phyloP scores from a whole-genome alignment of 2,888 invertebrate species.

The Chaetoderma sp. region DNA sequence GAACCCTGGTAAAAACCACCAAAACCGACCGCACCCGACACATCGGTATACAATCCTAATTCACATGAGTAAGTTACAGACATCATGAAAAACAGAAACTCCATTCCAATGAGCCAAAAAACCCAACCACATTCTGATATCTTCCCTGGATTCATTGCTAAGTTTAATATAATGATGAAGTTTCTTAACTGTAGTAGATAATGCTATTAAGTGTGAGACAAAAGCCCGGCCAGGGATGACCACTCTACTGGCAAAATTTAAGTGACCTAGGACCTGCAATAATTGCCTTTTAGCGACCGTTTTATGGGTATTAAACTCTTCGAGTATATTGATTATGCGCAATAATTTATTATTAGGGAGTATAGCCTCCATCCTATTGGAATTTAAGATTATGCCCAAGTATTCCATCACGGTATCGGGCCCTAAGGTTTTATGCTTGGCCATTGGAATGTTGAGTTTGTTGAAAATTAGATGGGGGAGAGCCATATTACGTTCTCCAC shows the following conservation, averaged over 20 bases:
- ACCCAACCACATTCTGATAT: conserved; percentile 23
- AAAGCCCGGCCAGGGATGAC: conserved; percentile 30
- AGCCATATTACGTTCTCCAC: conserved; percentile 15
- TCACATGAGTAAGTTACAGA: too few species aligned
- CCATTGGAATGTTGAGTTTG: conserved; percentile 23
- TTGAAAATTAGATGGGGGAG: conserved; percentile 5
- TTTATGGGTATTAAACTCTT: conserved; percentile 2
- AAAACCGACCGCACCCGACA: too few species aligned
- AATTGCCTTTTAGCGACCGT: conserved; percentile 28
- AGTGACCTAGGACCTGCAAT: conserved; percentile 20
- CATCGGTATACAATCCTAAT: too few species aligned
- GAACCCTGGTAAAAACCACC: too few species aligned
- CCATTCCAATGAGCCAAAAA: conserved; percentile 24
- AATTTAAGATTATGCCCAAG: conserved; percentile 29
- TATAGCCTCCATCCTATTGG: conserved; percentile 24
- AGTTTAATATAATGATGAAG: conserved; percentile 21
- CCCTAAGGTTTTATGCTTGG: conserved; percentile 25
- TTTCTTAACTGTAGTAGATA: conserved; percentile 18
- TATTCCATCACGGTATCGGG: conserved; percentile 29
- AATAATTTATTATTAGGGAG: conserved; percentile 23
- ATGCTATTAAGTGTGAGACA: conserved; percentile 24
- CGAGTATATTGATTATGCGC: conserved; percentile 16
- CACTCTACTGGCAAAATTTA: conserved; percentile 28
- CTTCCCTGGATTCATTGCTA: conserved; percentile 17
- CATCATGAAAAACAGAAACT: background rate